Conservation (phyloP, 1,140 invertebrate genomes). For the Rhysida immarginata region DNA sequence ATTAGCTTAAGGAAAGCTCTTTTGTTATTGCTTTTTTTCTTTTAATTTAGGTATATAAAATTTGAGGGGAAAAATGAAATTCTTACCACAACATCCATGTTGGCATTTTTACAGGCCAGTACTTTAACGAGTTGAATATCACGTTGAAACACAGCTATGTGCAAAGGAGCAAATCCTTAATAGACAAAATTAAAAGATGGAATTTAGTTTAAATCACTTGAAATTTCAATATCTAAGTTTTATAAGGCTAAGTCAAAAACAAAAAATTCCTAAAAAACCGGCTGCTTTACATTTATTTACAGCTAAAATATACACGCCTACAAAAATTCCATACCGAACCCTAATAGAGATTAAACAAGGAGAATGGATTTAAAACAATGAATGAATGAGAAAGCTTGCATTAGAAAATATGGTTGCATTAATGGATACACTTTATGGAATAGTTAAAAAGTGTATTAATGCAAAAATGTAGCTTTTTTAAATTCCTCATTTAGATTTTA, state of each 20-base stretch:
- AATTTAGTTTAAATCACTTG: not conserved
- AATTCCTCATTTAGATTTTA: no score
- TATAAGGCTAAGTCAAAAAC: not conserved
- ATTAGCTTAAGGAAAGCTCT: no score
- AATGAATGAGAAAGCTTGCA: no score
- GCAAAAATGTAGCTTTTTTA: no score
- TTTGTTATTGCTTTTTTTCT: not conserved
- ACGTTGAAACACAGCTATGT: slow-evolving; percentile 20
- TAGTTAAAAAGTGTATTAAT: no score
- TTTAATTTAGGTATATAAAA: not conserved
- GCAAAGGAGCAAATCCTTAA: slow-evolving; percentile 22
- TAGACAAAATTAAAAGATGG: not conserved
- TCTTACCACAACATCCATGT: slow-evolving; percentile 19
- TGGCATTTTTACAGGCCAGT: slow-evolving; percentile 16
- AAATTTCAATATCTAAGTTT: not conserved
- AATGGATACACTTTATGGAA: no score
- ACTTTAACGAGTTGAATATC: slow-evolving; percentile 16
- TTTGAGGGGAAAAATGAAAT: not conserved
- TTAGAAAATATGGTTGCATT: no score
- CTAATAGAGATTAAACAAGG: not conserved
- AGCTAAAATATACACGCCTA: not conserved
- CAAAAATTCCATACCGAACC: not conserved
- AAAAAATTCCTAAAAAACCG: not conserved
- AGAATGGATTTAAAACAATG: not conserved
- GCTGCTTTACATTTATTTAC: not conserved